Conservation (phyloP, 2,113 vertebrate species). For the Laticauda laticaudata region DNA sequence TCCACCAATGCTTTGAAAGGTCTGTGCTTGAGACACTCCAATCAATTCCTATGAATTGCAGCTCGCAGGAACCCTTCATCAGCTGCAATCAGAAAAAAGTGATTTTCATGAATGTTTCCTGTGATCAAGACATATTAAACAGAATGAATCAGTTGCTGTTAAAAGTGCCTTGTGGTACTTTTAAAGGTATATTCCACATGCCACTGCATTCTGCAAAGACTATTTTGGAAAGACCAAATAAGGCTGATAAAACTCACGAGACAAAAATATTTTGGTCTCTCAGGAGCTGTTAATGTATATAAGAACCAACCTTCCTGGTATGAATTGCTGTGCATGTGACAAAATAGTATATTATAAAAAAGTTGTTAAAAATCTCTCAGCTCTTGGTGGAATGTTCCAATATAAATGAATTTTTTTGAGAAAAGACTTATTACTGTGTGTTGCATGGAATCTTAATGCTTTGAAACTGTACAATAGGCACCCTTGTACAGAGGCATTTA, state of each 20-base stretch:
- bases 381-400: background rate
- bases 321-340: background rate
- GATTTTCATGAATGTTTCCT: background rate
- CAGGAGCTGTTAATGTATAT: background rate
- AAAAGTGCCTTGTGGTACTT: background rate
- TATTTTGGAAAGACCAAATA: background rate
- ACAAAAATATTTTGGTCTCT: background rate
- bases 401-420: background rate
- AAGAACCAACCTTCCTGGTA: background rate
- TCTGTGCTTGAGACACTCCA: background rate
- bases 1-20: background rate
- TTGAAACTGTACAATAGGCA: background rate
- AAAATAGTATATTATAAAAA: slow-evolving; percentile 3
- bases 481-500: background rate
- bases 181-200: background rate
- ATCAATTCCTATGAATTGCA: background rate
- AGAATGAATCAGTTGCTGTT: background rate
- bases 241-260: background rate
- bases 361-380: background rate
- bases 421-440: background rate
- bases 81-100: background rate
- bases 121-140: background rate
- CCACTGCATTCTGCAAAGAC: background rate
- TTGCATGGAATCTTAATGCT: background rate
- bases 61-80: background rate